Evolutionary conservation across 1,140 invertebrate genomes (phyloP), one percentile per base, ranked within the genome.

Genomic region (Globodera rostochiensis): DNA sequence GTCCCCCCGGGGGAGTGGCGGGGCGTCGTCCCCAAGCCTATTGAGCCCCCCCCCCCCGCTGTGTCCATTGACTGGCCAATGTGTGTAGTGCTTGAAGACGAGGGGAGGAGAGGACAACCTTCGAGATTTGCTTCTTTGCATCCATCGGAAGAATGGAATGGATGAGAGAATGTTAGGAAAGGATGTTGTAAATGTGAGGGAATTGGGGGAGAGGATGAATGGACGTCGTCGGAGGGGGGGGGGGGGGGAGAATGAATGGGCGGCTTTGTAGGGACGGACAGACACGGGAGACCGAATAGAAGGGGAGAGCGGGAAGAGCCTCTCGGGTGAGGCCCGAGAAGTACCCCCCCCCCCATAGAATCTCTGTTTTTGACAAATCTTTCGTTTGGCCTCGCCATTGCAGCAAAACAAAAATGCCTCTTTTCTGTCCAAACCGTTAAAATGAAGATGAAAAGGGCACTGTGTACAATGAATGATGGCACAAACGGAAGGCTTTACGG

Each of bases 31-130:
- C 57, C 49, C 57, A 45, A 15, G 19, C n/a, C 47, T 36, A 36
- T 36, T 36, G 25, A 36, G 25, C 2, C 25, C 25, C 25, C 25
- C 25, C 25, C 25, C 25, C 25, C 25, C 25, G 25, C 73, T n/a
- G 73, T 53, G 57, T 53, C 73, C 73, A 74, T 57, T 74, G 49
- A 74, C 73, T 74, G 49, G 57, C 49, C 47, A 50, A 74, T 74
- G 57, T 74, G 19, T 74, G 49, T 74, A 74, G 36, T 50, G 53
- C 47, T 25, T n/a, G 11, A 46, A 74, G 57, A 74, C n/a, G 25
- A 46, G 21, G 11, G 57, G 21, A 47, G 21, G 25, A 70, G 36
- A 21, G 25, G 57, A 74, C 49, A 53, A 74, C 49, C 45, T 74
- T 74, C 49, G 73, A 57, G 73, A 74, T 53, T 60, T 60, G 57